Evolutionary conservation across 2,888 invertebrate species (phyloP).

Genomic region (Loripinus fragilis): DNA sequence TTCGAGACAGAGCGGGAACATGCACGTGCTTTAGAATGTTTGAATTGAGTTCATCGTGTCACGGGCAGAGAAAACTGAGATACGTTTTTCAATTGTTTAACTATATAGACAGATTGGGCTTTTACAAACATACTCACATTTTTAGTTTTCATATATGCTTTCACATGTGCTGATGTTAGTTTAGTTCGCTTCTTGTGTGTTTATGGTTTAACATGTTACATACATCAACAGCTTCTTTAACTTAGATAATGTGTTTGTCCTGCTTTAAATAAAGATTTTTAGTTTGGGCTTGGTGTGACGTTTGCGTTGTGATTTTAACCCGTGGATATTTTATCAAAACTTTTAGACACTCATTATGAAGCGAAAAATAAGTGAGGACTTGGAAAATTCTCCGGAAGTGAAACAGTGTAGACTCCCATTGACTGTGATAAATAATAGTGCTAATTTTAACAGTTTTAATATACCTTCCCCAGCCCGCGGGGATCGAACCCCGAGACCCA

Average conservation of each 20-base stretch:
- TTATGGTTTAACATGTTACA: too few relatives aligned
- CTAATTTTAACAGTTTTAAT: conserved; percentile 3
- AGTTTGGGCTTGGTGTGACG: background rate
- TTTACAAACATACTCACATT: conserved; percentile 10
- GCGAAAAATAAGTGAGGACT: conserved; percentile 2
- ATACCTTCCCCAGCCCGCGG: background rate
- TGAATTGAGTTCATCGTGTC: conserved; percentile 22
- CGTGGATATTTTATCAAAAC: too few relatives aligned
- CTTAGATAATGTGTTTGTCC: too few relatives aligned
- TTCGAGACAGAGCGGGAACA: background rate
- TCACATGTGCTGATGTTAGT: background rate
- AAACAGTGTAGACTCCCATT: background rate
- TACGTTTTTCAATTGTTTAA: background rate
- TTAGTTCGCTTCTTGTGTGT: background rate
- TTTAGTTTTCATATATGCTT: background rate
- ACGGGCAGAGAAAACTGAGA: conserved; percentile 18
- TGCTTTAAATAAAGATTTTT: too few relatives aligned
- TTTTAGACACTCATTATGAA: background rate
- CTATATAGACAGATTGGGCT: conserved; percentile 4
- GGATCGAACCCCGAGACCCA: background rate
- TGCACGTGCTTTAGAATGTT: background rate
- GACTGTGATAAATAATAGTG: background rate
- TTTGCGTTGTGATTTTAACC: background rate
- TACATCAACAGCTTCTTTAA: too few relatives aligned
- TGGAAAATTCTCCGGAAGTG: background rate